Base-by-base conservation (phyloP, 2,113 vertebrate species). In the Nipponia nippon region DNA sequence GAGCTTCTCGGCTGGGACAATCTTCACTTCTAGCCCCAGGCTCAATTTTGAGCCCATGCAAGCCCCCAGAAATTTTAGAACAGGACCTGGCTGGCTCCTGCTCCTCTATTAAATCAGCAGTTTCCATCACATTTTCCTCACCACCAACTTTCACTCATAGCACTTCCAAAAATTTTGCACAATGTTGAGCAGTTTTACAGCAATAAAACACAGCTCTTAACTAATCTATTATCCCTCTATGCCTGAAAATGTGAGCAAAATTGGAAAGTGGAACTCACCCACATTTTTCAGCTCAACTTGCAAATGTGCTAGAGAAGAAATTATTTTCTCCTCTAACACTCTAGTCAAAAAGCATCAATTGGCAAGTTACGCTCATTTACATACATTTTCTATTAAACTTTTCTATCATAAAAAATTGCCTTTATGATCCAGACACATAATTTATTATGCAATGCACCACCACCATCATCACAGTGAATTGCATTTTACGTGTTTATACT, bases 351-450 rank as follows among this genome's bases (percentile, higher is more conserved):
- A 97, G 82, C 90, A 91, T 87, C 65, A 92, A 87, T 82, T 94
- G 91, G 72, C 83, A 86, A 92, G 94, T 94, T 93, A 85, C 2
- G 53, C 88, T 96, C 92, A 97, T 96, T 96, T 96, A 90, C 94
- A 95, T 96, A 83, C n/a, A 93, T 95, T 94, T 93, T 83, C 87
- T 97, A 93, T 95, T 96, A 94, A 95, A 91, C 55, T 97, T 96
- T 97, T 97, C 89, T 90, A 93, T 97, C 93, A 95, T 95, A 89
- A 94, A 96, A 96, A 87, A 96, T 95, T 93, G 93, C 95, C 84
- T 97, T 97, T 97, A 96, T 90, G 96, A 97, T 96, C 89, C 81
- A 95, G 96, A 85, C 73, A 82, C 55, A 71, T 90, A 91, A 89
- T 96, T 97, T 94, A 94, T 95, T 95, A 95, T 92, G 46, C 82